Percentiles rank a stretch among this genome's conserved stretches.
These are phyloP conservation scores for Aporophyla lueneburgensis DNA, from an alignment of 2,888 invertebrate genomes.

Conservation along the genomic window DNA sequence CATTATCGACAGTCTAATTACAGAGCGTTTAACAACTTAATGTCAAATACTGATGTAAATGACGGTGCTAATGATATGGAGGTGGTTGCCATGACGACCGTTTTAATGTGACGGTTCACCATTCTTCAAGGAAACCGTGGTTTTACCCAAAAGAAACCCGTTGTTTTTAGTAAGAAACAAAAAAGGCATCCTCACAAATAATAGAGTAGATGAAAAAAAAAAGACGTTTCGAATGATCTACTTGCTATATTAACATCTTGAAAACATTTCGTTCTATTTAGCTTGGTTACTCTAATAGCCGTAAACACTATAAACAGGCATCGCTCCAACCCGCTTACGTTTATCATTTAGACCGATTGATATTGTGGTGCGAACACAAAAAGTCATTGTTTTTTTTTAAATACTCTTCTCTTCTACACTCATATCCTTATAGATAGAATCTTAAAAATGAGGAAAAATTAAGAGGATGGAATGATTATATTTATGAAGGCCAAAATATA, in stretches of 20 bases:
- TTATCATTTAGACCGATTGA: neutral
- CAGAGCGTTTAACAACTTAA: neutral
- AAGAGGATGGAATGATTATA: neutral
- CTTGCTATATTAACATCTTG: neutral
- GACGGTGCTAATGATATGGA: neutral
- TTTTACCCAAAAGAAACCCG: too few species aligned
- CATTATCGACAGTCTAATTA: neutral
- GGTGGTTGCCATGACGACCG: neutral
- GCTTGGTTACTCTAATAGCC: too few species aligned
- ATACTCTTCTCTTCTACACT: neutral
- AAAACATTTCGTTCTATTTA: neutral
- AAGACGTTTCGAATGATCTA: neutral
- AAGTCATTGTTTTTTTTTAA: constrained; percentile 41
- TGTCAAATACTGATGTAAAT: neutral
- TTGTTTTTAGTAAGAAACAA: neutral
- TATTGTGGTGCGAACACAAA: constrained; percentile 8
- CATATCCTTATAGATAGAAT: neutral
- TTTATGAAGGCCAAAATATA: neutral
- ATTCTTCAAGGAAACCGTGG: neutral
- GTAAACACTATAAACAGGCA: neutral
- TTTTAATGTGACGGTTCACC: neutral
- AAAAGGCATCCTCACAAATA: neutral
- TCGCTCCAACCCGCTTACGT: constrained; percentile 9
- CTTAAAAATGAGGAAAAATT: neutral
- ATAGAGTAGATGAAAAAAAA: too few species aligned